These are phyloP conservation scores for Nyctibius bracteatus DNA, from an alignment of 2,113 vertebrate genomes.

Conservation along the genomic window DNA sequence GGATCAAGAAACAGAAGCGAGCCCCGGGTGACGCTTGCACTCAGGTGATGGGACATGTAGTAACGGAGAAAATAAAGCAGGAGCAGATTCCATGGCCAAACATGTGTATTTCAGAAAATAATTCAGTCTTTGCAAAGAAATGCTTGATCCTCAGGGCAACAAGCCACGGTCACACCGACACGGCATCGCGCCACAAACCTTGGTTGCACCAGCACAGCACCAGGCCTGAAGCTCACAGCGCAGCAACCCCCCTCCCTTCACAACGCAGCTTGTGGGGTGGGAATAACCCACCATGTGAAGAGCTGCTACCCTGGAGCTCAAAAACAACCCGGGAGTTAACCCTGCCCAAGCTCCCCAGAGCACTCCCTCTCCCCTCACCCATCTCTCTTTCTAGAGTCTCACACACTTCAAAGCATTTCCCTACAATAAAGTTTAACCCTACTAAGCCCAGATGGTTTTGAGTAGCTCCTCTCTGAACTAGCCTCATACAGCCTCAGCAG, in stretches of 20 bases:
- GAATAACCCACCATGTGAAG: background rate
- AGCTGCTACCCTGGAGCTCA: background rate
- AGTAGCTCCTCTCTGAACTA: fast-evolving
- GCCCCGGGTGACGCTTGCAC: background rate
- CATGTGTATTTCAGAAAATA: no score
- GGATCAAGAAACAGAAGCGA: background rate
- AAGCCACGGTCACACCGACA: background rate
- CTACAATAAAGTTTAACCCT: background rate
- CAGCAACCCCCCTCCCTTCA: background rate
- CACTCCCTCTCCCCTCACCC: background rate
- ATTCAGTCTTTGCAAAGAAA: background rate
- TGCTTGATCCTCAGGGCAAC: background rate
- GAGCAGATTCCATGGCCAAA: background rate
- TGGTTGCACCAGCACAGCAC: background rate
- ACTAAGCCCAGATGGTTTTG: background rate
- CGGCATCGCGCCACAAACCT: fast-evolving
- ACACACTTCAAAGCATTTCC: background rate
- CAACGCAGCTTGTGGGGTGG: background rate
- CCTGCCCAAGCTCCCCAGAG: background rate
- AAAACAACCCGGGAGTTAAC: fast-evolving
- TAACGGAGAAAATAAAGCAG: background rate
- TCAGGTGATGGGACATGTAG: background rate
- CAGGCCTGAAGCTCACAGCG: fast-evolving
- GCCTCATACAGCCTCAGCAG: background rate
- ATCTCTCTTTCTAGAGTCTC: background rate